phyloP scores from a whole-genome alignment of 2,113 vertebrate genomes.

The Meleagris gallopavo region DNA sequence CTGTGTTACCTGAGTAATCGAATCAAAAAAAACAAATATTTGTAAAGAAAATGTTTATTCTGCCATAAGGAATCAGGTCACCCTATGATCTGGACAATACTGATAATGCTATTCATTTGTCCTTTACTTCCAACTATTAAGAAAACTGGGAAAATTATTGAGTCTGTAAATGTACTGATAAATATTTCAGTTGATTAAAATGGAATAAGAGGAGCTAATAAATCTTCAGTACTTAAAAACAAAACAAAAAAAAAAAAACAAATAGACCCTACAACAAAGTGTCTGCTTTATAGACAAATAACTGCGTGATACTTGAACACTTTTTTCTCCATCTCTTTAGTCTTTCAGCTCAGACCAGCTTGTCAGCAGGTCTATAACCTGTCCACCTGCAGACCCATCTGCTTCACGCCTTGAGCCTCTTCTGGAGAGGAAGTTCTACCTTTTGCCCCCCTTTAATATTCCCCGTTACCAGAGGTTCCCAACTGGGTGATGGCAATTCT shows the following conservation, averaged over 20 bases:
- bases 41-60: not conserved
- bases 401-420: constrained; percentile 96
- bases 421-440: constrained; percentile 92
- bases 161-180: not conserved
- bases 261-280: not conserved
- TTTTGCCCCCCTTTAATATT: constrained; percentile 90
- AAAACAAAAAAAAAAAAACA: too few relatives aligned
- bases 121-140: not conserved
- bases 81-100: not conserved
- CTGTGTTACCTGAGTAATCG: not conserved
- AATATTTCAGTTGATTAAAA: not conserved
- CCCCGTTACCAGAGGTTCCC: constrained; percentile 98
- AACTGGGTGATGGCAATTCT: constrained; percentile 90
- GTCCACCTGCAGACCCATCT: constrained; percentile 95
- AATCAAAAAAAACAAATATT: not conserved
- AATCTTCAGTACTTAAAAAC: not conserved
- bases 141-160: not conserved
- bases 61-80: not conserved
- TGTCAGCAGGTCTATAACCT: constrained; percentile 99
- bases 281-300: not conserved
- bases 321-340: constrained; percentile 34
- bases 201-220: not conserved
- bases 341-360: constrained; percentile 89
- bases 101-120: not conserved
- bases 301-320: not conserved